Evolutionary conservation across 2,888 invertebrate genomes (phyloP).

Genomic region (Morpho achilles): DNA sequence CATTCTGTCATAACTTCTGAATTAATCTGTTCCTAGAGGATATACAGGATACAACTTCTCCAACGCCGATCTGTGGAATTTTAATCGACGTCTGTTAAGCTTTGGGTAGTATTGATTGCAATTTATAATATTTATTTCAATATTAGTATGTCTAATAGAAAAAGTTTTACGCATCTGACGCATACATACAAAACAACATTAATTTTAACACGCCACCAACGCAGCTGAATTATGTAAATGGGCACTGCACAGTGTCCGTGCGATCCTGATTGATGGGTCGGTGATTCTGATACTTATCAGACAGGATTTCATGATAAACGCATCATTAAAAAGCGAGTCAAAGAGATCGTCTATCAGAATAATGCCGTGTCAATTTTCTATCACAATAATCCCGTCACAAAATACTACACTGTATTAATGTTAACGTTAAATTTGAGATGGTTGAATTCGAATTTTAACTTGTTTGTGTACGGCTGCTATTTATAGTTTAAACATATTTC

Average conservation of each 20-base stretch:
- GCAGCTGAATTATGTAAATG: conserved; percentile 63
- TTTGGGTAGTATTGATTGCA: no score
- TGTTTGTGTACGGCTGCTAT: no score
- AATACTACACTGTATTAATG: neutral
- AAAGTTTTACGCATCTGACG: conserved; percentile 13
- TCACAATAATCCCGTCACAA: conserved; percentile 5
- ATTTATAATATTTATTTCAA: no score
- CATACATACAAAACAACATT: conserved; percentile 22
- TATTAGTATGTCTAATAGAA: neutral
- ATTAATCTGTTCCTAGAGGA: no score
- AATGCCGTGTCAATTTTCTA: conserved; percentile 23
- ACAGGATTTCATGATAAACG: conserved; percentile 38
- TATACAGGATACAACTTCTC: no score
- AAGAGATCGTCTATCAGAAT: conserved; percentile 27
- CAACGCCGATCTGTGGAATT: no score
- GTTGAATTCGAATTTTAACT: no score
- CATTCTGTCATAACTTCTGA: no score
- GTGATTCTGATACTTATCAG: conserved; percentile 30
- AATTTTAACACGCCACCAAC: conserved; percentile 41
- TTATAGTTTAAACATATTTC: no score
- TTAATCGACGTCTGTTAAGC: no score
- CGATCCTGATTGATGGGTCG: conserved; percentile 67
- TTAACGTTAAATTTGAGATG: no score
- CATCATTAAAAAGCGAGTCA: conserved; percentile 32
- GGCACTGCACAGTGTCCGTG: conserved; percentile 54